Evolutionary conservation across 2,113 vertebrate species (phyloP), one percentile per base, ranked within the genome.

Genomic region (Rhea americana): DNA sequence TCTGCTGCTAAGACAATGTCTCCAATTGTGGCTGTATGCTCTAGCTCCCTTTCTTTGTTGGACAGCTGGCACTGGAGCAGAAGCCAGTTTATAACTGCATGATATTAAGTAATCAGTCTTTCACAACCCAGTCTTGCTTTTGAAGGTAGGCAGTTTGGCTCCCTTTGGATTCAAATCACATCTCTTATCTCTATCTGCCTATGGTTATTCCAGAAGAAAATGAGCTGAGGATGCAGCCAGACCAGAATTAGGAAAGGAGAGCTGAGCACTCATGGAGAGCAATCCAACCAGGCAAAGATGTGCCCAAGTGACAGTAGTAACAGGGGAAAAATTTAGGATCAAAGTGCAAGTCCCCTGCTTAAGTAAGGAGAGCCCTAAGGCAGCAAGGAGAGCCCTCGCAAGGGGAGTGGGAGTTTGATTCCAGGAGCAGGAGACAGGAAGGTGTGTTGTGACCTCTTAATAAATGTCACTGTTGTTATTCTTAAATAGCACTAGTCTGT

Each of bases 401-500:
- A 22, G 13, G 47, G 32, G 18, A 75, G 43, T 45, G 5, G 39
- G 11, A 78, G 30, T 50, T 59, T 3, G 5, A 35, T 11, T 9
- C 37, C 11, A 1, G 48, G 8, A 55, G 45, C 55, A 35, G 59
- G 39, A 58, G 41, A 19, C 11, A 21, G 63, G 58, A 78, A 39
- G 25, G 35, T 43, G 24, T 13, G 82, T 87, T 39, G 58, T 11
- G 5, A 50, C 55, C 25, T 80, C 62, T 53, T 3, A 3, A 73
- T 73, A 45, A 26, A 45, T 15, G 25, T 65, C 5, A 3, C 15
- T 0, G 0, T 13, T 47, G 11, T n/a, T 74, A 65, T 43, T 87
- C 28, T 82, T 87, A 43, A 96, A 68, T 32, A 67, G 63, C 17
- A 16, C 55, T 56, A 56, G 30, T 30, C 28, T 56, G 11, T 35